Percentiles rank a stretch among this genome's conserved stretches.
phyloP scores from a whole-genome alignment of 2,888 invertebrate species.

The Digitonthophagus gazella region DNA sequence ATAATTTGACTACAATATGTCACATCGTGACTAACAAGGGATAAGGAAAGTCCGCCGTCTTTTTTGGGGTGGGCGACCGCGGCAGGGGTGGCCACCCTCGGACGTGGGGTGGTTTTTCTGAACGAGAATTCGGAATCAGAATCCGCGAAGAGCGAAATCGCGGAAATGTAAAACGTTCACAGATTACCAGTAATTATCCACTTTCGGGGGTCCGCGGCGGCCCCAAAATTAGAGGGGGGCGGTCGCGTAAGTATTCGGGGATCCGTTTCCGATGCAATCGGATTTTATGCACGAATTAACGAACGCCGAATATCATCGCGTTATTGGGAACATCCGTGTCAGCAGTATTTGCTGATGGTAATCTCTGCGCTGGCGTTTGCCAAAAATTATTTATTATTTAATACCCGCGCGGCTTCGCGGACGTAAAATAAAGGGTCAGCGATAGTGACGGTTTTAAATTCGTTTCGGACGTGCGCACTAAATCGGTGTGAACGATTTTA shows the following conservation, averaged over 20 bases:
- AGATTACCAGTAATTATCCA: neutral
- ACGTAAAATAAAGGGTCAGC: neutral
- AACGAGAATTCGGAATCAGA: neutral
- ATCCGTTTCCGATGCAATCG: conserved; percentile 36
- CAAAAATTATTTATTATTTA: conserved; percentile 17
- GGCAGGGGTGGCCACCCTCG: neutral
- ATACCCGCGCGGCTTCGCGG: neutral
- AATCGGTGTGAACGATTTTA: neutral
- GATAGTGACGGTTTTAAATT: no score
- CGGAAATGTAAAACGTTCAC: neutral
- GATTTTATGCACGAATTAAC: conserved; percentile 46
- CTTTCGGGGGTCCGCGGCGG: neutral
- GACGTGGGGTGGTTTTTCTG: neutral
- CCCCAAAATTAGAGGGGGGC: neutral
- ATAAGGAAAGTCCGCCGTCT: conserved; percentile 11
- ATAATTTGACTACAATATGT: conserved; percentile 36
- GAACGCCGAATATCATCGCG: conserved; percentile 41
- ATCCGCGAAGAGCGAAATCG: neutral
- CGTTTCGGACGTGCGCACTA: no score
- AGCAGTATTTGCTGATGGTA: conserved; percentile 42
- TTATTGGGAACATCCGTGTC: conserved; percentile 46
- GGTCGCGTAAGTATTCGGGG: conserved; percentile 1
- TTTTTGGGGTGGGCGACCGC: conserved; percentile 17
- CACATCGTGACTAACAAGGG: conserved; percentile 36
- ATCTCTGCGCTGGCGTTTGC: conserved; percentile 21